A percentile compares a stretch with the other conserved stretches of the same genome.
Evolutionary conservation across 2,888 invertebrate genomes (phyloP).

Genomic region (Oasisia sp.): DNA sequence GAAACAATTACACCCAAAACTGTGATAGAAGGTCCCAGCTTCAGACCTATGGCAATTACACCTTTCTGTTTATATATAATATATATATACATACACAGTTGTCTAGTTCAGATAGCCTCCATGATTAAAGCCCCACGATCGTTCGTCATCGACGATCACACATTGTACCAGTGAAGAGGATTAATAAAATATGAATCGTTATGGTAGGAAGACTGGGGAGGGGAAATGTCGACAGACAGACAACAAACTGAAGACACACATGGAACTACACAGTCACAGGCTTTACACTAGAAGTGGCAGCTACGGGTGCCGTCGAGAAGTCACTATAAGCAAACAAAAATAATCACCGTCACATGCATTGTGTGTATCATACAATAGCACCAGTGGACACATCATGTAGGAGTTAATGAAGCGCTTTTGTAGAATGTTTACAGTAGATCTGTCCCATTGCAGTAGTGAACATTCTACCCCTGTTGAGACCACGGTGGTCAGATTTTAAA

Average conservation of each 20-base stretch:
- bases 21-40: not conserved
- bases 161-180: not conserved
- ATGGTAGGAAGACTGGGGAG: not conserved
- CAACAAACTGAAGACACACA: not conserved
- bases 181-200: not conserved
- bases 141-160: not conserved
- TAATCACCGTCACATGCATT: not conserved
- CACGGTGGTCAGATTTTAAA: not conserved
- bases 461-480: not conserved
- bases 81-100: not conserved
- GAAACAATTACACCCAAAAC: too few relatives aligned
- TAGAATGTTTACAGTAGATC: not conserved
- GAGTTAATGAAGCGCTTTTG: not conserved
- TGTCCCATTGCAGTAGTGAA: not conserved
- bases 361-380: not conserved
- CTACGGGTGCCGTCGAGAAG: not conserved
- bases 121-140: not conserved
- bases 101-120: not conserved
- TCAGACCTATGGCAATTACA: not conserved
- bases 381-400: not conserved
- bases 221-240: not conserved
- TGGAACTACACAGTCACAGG: not conserved
- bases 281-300: not conserved
- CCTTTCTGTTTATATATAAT: not conserved
- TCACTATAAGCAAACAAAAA: conserved; percentile 6